These are phyloP conservation scores for Teinopalpus imperialis DNA, from an alignment of 2,888 invertebrate species.

Conservation along the genomic window DNA sequence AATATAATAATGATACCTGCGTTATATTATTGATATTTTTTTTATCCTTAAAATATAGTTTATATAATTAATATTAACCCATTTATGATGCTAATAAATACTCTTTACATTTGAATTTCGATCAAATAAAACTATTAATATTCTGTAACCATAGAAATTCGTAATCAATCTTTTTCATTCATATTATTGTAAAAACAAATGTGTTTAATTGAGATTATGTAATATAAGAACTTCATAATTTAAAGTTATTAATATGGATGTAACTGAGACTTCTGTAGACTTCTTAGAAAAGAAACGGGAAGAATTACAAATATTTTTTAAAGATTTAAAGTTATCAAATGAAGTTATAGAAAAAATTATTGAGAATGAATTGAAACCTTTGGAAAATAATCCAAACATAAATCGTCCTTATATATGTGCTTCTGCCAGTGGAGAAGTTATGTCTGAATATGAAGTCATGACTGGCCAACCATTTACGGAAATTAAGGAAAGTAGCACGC, in stretches of 20 bases:
- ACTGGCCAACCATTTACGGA: conserved; percentile 70
- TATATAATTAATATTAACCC: no score
- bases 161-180: conserved; percentile 27
- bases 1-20: no score
- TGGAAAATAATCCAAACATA: conserved; percentile 36
- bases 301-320: conserved; percentile 60
- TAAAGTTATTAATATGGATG: conserved; percentile 44
- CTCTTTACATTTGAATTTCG: conserved; percentile 44
- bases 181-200: no score
- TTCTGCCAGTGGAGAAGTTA: conserved; percentile 52
- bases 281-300: conserved; percentile 54
- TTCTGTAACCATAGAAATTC: conserved; percentile 43
- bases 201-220: no score
- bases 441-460: conserved; percentile 72
- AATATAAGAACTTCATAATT: no score
- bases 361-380: conserved; percentile 64
- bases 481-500: conserved; percentile 54
- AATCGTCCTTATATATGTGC: conserved; percentile 60
- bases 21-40: no score
- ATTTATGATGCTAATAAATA: no score
- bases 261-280: conserved; percentile 36
- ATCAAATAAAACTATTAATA: conserved; percentile 41
- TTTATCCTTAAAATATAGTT: no score
- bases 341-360: conserved; percentile 56
- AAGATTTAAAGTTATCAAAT: conserved; percentile 54